phyloP scores from a whole-genome alignment of 2,888 invertebrate species.

The Orgyia antiqua region DNA sequence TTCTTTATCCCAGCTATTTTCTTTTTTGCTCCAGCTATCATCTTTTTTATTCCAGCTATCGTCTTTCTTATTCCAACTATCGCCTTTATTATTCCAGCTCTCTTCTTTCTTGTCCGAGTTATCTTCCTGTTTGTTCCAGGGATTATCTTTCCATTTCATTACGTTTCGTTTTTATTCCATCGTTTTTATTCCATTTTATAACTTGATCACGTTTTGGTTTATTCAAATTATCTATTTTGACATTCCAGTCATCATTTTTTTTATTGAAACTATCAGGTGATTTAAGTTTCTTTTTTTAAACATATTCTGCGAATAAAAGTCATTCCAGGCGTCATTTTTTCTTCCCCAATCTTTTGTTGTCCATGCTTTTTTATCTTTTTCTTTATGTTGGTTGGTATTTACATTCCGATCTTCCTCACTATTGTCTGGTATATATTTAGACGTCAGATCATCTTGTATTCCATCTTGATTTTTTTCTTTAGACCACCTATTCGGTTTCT shows the following conservation, averaged over 20 bases:
- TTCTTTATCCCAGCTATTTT: slow-evolving; percentile 2
- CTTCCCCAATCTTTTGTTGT: background rate
- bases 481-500: background rate
- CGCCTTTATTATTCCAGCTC: slow-evolving; percentile 6
- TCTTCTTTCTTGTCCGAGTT: too few species aligned
- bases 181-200: too few species aligned
- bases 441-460: background rate
- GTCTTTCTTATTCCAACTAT: background rate
- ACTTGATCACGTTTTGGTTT: too few species aligned
- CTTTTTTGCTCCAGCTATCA: slow-evolving; percentile 1
- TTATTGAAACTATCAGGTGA: too few species aligned
- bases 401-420: too few species aligned
- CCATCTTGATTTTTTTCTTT: background rate
- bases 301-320: background rate
- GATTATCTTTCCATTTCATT: too few species aligned
- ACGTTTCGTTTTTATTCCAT: too few species aligned
- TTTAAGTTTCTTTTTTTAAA: background rate
- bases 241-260: too few species aligned
- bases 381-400: too few species aligned
- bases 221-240: too few species aligned
- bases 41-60: background rate
- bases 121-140: too few species aligned
- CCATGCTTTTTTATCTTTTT: background rate
- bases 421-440: too few species aligned
- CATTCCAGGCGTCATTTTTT: background rate